These are phyloP conservation scores for Bimastos eiseni DNA, from an alignment of 2,888 invertebrate genomes.

Conservation along the genomic window DNA sequence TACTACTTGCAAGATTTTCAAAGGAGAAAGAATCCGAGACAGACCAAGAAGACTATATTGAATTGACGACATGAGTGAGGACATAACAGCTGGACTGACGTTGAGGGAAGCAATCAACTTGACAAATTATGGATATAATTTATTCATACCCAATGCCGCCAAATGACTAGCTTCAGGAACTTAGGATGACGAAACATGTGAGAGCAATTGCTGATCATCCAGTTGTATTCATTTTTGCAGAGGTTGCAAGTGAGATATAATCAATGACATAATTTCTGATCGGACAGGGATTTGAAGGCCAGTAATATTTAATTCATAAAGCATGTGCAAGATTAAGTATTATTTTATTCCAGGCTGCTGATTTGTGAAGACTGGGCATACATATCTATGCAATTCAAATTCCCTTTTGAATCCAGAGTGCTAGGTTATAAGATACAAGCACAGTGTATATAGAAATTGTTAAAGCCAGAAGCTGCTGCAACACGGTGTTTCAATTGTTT, in stretches of 20 bases:
- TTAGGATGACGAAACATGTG: no score
- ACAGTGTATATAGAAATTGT: neutral
- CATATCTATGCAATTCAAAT: neutral
- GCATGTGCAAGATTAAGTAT: neutral
- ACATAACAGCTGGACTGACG: no score
- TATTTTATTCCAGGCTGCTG: conserved; percentile 1
- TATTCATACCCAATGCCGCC: no score
- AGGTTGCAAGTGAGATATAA: neutral
- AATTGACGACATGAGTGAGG: no score
- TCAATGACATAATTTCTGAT: neutral
- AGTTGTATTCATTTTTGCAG: neutral
- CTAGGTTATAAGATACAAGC: neutral
- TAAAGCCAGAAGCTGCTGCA: neutral
- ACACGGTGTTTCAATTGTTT: neutral
- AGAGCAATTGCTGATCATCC: neutral
- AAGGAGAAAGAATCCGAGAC: no score
- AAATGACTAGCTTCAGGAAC: no score
- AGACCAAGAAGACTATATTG: no score
- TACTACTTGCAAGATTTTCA: no score
- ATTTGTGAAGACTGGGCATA: conserved; percentile 1
- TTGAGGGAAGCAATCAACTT: no score
- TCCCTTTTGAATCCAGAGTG: neutral
- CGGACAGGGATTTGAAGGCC: neutral
- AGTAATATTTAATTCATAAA: neutral
- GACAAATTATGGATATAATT: no score